Evolutionary conservation across 37 sponge, comb jelly and placozoan genomes (phyloP).

Genomic region (Lycopodina hypogea): DNA sequence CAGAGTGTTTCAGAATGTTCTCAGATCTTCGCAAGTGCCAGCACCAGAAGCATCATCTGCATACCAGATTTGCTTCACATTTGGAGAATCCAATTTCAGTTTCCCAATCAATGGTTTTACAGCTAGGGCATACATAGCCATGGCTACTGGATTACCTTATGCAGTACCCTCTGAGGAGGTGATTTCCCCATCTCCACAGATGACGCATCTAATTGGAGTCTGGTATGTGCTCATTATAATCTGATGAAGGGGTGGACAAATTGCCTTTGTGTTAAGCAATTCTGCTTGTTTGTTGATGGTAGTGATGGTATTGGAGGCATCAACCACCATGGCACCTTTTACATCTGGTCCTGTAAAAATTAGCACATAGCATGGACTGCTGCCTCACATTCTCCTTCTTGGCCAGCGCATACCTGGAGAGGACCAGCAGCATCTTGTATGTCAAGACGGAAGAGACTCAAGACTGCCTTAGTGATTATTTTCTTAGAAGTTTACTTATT

Average conservation of each 20-base stretch:
- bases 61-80: constrained; percentile 11
- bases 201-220: constrained; percentile 19
- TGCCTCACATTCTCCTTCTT: too few relatives aligned
- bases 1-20: too few relatives aligned
- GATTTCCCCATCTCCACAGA: constrained; percentile 20
- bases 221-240: constrained; percentile 8
- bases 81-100: neutral
- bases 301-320: constrained; percentile 2
- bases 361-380: neutral
- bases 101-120: constrained; percentile 3
- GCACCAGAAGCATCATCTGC: constrained; percentile 6
- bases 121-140: neutral
- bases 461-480: constrained; percentile 11
- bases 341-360: too few relatives aligned
- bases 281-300: constrained; percentile 9
- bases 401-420: neutral
- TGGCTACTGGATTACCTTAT: constrained; percentile 5
- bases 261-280: constrained; percentile 10
- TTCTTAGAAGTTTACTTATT: constrained; percentile 7
- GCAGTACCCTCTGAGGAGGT: constrained; percentile 12
- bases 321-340: neutral
- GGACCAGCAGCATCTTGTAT: neutral
- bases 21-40: constrained; percentile 7
- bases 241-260: constrained; percentile 3
- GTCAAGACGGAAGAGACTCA: constrained; percentile 7